phyloP scores from a whole-genome alignment of 2,888 invertebrate genomes.

The Rhingia rostrata region DNA sequence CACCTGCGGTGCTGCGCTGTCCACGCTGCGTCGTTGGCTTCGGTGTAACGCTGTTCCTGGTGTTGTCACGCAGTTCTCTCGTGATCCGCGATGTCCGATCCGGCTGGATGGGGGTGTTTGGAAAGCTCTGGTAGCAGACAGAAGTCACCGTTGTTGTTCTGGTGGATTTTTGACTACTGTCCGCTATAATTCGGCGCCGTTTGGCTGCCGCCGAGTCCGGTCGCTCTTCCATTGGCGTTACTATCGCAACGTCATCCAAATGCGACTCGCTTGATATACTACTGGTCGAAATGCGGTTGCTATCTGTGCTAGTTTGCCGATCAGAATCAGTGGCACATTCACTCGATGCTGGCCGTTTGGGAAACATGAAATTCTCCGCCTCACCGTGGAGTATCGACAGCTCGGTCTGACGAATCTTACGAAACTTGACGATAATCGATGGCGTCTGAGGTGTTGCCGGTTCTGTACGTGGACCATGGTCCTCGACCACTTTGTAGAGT shows the following conservation, averaged over 20 bases:
- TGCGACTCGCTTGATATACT: conserved; percentile 76
- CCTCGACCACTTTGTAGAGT: conserved; percentile 81
- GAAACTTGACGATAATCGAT: conserved; percentile 88
- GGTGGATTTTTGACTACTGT: conserved; percentile 55
- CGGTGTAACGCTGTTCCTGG: conserved; percentile 45
- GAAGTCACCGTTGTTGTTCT: conserved; percentile 40
- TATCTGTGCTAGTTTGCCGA: conserved; percentile 83
- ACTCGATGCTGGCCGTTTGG: conserved; percentile 83
- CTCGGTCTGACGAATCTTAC: conserved; percentile 89
- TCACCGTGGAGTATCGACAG: conserved; percentile 91
- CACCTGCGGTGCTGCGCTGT: conserved; percentile 42
- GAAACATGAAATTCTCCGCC: conserved; percentile 94
- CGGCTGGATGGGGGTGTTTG: conserved; percentile 83
- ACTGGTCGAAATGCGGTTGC: conserved; percentile 76
- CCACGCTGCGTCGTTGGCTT: conserved; percentile 43
- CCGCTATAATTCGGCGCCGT: conserved; percentile 57
- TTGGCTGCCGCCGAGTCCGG: conserved; percentile 56
- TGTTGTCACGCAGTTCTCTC: conserved; percentile 52
- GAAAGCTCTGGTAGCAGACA: conserved; percentile 80
- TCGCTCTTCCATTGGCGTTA: conserved; percentile 70
- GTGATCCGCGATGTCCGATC: conserved; percentile 74
- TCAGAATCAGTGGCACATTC: conserved; percentile 84
- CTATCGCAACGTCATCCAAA: conserved; percentile 35
- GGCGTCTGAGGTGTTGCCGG: conserved; percentile 78
- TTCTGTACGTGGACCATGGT: conserved; percentile 75